phyloP scores from a whole-genome alignment of 2,113 vertebrate genomes.

The Salminus brasiliensis region DNA sequence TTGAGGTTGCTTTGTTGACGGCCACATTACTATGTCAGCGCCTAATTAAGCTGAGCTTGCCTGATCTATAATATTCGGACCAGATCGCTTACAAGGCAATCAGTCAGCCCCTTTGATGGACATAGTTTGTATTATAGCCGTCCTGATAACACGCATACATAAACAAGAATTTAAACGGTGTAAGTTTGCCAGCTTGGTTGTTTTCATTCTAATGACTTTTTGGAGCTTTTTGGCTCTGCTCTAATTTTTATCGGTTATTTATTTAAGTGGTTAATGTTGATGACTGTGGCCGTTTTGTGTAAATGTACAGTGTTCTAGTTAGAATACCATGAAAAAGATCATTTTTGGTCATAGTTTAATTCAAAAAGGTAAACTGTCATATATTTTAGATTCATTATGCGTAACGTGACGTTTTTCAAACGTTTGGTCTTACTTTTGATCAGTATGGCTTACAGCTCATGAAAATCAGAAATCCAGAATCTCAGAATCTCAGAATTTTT shows the following conservation, averaged over 20 bases:
- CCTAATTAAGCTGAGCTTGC: constrained; percentile 55
- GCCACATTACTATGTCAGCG: constrained; percentile 38
- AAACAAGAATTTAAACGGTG: background rate
- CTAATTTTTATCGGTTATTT: background rate
- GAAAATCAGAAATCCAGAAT: no score
- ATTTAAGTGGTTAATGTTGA: background rate
- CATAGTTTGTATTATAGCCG: background rate
- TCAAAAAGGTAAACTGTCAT: no score
- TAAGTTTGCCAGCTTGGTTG: background rate
- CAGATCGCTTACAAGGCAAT: constrained; percentile 50
- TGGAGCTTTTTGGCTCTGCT: background rate
- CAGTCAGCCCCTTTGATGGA: constrained; percentile 28
- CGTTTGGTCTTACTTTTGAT: no score
- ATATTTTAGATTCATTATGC: no score
- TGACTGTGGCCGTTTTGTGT: background rate
- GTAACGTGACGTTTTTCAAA: no score
- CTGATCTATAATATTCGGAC: constrained; percentile 45
- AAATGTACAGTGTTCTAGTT: background rate
- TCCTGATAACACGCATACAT: background rate
- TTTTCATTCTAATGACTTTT: background rate
- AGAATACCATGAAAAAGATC: no score
- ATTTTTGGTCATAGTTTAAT: no score
- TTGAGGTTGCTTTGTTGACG: constrained; percentile 30
- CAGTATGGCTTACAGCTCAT: no score
- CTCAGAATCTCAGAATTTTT: no score